A percentile compares a stretch with the other conserved stretches of the same genome.
Evolutionary conservation across 2,888 invertebrate species (phyloP).

Genomic region (Esperia sulphurella): DNA sequence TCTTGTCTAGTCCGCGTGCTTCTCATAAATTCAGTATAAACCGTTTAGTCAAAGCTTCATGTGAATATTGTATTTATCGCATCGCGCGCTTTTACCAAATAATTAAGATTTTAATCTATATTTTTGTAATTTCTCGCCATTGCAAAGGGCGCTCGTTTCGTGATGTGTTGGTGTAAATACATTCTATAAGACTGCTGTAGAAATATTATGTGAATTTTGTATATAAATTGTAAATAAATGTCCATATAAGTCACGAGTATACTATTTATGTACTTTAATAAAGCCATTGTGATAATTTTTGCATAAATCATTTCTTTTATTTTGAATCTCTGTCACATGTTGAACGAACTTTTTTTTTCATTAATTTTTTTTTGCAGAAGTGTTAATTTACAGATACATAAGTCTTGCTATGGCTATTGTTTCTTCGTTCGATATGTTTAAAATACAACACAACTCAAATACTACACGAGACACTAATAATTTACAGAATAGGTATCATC

Average conservation of each 20-base stretch:
- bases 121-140: constrained; percentile 74
- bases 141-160: constrained; percentile 60
- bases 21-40: constrained; percentile 39
- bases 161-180: constrained; percentile 67
- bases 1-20: constrained; percentile 69
- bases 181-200: constrained; percentile 79
- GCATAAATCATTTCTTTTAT: constrained; percentile 53
- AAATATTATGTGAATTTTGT: constrained; percentile 71
- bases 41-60: constrained; percentile 69
- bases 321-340: constrained; percentile 17
- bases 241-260: constrained; percentile 77
- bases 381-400: too few species aligned
- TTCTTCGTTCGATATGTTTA: too few species aligned
- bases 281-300: constrained; percentile 80
- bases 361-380: too few species aligned
- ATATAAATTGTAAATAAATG: constrained; percentile 74
- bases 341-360: too few species aligned
- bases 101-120: constrained; percentile 72
- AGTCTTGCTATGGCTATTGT: too few species aligned
- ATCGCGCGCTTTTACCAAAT: constrained; percentile 76
- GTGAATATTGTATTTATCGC: constrained; percentile 67
- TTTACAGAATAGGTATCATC: neutral
- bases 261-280: constrained; percentile 80
- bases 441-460: neutral
- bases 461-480: neutral